Evolutionary conservation across 1,140 invertebrate species (phyloP).

Genomic region (Leptopilina boulardi): DNA sequence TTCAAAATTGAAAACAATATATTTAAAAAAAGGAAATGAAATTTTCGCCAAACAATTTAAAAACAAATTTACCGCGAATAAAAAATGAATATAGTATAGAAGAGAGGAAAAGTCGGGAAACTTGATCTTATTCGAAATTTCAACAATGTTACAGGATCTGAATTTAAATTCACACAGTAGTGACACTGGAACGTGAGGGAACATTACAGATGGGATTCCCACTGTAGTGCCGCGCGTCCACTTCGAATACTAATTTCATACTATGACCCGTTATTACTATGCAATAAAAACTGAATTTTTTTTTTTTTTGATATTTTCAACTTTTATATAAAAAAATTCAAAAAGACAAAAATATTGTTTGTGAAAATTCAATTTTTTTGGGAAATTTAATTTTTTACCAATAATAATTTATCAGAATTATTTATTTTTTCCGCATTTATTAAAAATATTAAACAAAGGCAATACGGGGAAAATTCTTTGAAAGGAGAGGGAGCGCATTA

Average conservation of each 20-base stretch:
- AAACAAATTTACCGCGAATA: not conserved
- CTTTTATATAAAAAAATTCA: not conserved
- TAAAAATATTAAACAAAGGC: too few relatives aligned
- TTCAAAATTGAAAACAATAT: too few relatives aligned
- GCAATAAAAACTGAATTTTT: slow-evolving; percentile 17
- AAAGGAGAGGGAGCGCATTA: not conserved
- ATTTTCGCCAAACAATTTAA: not conserved
- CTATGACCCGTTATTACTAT: not conserved
- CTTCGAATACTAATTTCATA: slow-evolving; percentile 17
- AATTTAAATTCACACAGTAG: slow-evolving; percentile 17
- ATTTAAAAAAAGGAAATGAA: not conserved
- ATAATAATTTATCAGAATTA: too few relatives aligned
- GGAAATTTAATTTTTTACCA: too few relatives aligned
- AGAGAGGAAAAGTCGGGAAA: not conserved
- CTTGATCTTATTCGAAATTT: slow-evolving; percentile 1
- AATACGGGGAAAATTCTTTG: not conserved
- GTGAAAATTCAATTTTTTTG: too few relatives aligned
- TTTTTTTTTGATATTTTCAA: not conserved
- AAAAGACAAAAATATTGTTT: too few relatives aligned
- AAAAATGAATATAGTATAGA: too few relatives aligned
- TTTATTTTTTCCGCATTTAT: too few relatives aligned
- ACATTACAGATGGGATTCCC: slow-evolving; percentile 18
- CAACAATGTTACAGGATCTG: slow-evolving; percentile 18
- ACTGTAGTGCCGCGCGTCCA: not conserved
- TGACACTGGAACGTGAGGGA: slow-evolving; percentile 7